Percentiles rank a stretch among this genome's conserved stretches.
Conservation (phyloP, 2,888 invertebrate genomes). For the Macaria notata region DNA sequence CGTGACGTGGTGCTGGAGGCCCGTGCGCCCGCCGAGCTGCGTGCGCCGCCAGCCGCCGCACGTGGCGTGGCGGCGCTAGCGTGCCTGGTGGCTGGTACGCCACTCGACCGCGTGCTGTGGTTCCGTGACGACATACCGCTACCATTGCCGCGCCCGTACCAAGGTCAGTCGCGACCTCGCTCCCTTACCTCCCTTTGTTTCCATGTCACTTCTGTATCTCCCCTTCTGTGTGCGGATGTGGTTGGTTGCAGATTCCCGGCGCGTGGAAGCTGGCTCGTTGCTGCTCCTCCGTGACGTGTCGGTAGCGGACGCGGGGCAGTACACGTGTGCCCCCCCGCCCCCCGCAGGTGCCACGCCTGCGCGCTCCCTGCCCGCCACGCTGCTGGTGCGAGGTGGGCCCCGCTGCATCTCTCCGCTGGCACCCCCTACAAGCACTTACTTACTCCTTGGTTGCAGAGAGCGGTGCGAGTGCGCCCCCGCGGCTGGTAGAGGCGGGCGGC, state of each 20-base stretch:
- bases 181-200: no score
- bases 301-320: constrained; percentile 83
- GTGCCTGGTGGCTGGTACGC: constrained; percentile 39
- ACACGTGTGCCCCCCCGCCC: constrained; percentile 87
- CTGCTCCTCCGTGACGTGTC: constrained; percentile 60
- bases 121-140: constrained; percentile 53
- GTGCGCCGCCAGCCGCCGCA: constrained; percentile 38
- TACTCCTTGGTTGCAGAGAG: constrained; percentile 38
- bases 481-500: constrained; percentile 77
- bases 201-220: no score
- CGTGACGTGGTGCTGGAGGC: constrained; percentile 85
- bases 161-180: constrained; percentile 50
- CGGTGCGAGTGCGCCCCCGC: constrained; percentile 74
- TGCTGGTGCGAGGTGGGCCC: not conserved
- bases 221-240: no score
- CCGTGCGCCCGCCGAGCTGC: constrained; percentile 52
- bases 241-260: constrained; percentile 51
- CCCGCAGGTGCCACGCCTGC: constrained; percentile 84
- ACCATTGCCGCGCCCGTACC: constrained; percentile 79
- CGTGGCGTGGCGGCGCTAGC: constrained; percentile 57
- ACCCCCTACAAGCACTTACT: not conserved
- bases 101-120: constrained; percentile 51
- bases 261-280: constrained; percentile 54
- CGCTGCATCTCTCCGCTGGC: not conserved
- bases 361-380: constrained; percentile 69